phyloP scores from a whole-genome alignment of 2,797 vertebrate genomes.

The Leptatherina wallacei region DNA sequence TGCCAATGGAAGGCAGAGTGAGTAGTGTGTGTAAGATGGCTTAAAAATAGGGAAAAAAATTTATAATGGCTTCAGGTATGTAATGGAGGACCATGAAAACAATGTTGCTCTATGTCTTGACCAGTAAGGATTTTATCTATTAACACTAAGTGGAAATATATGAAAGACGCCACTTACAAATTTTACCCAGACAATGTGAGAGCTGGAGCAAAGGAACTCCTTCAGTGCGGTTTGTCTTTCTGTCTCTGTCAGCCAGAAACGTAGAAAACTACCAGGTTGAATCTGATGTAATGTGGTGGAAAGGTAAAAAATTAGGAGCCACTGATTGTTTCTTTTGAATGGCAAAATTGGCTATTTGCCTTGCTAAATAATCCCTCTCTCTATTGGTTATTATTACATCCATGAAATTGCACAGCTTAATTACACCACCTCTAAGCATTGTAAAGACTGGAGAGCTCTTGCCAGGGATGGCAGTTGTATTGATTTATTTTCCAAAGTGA shows the following conservation, averaged over 20 bases:
- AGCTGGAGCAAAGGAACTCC: too few species aligned
- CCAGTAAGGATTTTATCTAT: conserved; percentile 17
- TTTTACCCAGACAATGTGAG: not conserved
- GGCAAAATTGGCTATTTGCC: too few species aligned
- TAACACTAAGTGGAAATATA: conserved; percentile 19
- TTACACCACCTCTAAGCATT: not conserved
- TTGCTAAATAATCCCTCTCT: too few species aligned
- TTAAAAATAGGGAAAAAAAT: conserved; percentile 13
- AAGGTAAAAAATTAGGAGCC: too few species aligned
- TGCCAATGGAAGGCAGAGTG: conserved; percentile 22
- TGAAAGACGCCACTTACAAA: not conserved
- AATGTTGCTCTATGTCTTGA: conserved; percentile 36
- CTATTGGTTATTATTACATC: not conserved
- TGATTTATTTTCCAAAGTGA: not conserved
- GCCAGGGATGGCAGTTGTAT: not conserved
- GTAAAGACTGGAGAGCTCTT: not conserved
- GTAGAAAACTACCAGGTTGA: too few species aligned
- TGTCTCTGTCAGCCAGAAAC: too few species aligned
- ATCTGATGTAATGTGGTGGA: too few species aligned
- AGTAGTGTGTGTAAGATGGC: not conserved
- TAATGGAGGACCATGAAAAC: conserved; percentile 46
- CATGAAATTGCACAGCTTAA: not conserved
- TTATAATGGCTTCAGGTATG: conserved; percentile 35
- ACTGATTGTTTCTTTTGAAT: too few species aligned
- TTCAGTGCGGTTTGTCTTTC: too few species aligned